A percentile compares a stretch with the other conserved stretches of the same genome.
Conservation (phyloP, 2,888 invertebrate genomes). For the Ferdinandea cuprea region DNA sequence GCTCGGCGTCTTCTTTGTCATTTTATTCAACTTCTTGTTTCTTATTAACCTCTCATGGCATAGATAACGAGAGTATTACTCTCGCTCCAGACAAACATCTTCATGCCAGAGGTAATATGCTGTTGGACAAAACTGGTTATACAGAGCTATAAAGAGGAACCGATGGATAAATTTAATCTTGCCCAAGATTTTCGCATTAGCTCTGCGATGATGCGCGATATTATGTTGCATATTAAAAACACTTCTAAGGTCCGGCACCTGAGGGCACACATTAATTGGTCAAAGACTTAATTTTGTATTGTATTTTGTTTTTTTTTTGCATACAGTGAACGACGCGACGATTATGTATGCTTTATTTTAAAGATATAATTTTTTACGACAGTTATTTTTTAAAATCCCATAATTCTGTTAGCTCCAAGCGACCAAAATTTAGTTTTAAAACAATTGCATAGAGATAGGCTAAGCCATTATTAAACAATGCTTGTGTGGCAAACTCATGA, state of each 20-base stretch:
- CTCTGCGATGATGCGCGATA: background rate
- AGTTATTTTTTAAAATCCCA: too few relatives aligned
- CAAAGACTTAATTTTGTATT: background rate
- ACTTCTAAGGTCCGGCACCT: conserved; percentile 8
- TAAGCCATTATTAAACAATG: too few relatives aligned
- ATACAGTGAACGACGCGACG: conserved; percentile 17
- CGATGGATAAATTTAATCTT: conserved; percentile 15
- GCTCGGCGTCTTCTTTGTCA: conserved; percentile 35
- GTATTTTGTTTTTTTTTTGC: background rate
- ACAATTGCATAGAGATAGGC: too few relatives aligned
- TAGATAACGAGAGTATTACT: background rate
- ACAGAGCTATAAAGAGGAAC: conserved; percentile 19
- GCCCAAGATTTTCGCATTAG: conserved; percentile 9
- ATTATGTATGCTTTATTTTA: background rate
- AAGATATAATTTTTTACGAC: background rate
- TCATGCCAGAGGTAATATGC: conserved; percentile 15
- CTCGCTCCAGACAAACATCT: conserved; percentile 13
- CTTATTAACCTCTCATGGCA: conserved; percentile 34
- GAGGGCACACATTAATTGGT: conserved; percentile 7
- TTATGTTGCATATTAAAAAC: background rate
- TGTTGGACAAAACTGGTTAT: conserved; percentile 42
- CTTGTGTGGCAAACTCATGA: too few relatives aligned
- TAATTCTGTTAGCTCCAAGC: too few relatives aligned
- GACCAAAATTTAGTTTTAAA: too few relatives aligned
- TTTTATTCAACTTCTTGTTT: conserved; percentile 47